These are phyloP conservation scores for Drosophila algonquin DNA, from an alignment of 2,888 invertebrate species.

Conservation along the genomic window DNA sequence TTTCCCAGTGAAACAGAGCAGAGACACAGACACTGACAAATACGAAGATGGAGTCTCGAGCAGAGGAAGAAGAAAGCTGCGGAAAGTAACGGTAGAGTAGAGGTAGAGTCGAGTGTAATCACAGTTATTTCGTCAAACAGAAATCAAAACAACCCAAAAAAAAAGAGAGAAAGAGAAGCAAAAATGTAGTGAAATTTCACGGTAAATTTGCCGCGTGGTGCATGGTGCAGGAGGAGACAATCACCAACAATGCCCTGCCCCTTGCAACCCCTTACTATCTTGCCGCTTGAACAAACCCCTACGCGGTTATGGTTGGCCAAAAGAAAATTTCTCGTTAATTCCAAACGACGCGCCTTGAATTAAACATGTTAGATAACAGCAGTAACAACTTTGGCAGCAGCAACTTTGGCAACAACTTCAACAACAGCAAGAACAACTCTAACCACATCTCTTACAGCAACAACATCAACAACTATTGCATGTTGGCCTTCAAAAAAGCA, in stretches of 20 bases:
- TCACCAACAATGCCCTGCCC: not conserved
- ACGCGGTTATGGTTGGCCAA: slow-evolving; percentile 55
- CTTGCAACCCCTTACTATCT: not conserved
- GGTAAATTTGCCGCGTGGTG: slow-evolving; percentile 69
- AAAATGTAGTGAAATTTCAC: slow-evolving; percentile 64
- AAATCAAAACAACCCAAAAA: slow-evolving; percentile 24
- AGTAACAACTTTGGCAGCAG: slow-evolving; percentile 8
- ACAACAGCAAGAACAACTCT: slow-evolving; percentile 51
- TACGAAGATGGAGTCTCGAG: not conserved
- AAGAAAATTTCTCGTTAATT: slow-evolving; percentile 68
- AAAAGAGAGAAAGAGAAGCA: not conserved
- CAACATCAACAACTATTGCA: slow-evolving; percentile 44
- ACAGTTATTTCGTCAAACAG: slow-evolving; percentile 55
- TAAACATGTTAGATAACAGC: slow-evolving; percentile 78
- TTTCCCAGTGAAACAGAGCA: slow-evolving; percentile 67
- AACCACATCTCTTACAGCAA: slow-evolving; percentile 40
- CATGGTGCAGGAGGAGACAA: slow-evolving; percentile 10
- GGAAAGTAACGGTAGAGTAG: slow-evolving; percentile 1
- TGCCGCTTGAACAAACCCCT: not conserved
- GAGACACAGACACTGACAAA: not conserved
- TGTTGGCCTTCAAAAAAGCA: slow-evolving; percentile 65
- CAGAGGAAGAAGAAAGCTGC: slow-evolving; percentile 33
- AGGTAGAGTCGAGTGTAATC: slow-evolving; percentile 46
- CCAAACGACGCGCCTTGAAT: slow-evolving; percentile 73
- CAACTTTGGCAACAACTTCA: not conserved